phyloP scores from a whole-genome alignment of 2,888 invertebrate genomes.

The Nezara viridula region DNA sequence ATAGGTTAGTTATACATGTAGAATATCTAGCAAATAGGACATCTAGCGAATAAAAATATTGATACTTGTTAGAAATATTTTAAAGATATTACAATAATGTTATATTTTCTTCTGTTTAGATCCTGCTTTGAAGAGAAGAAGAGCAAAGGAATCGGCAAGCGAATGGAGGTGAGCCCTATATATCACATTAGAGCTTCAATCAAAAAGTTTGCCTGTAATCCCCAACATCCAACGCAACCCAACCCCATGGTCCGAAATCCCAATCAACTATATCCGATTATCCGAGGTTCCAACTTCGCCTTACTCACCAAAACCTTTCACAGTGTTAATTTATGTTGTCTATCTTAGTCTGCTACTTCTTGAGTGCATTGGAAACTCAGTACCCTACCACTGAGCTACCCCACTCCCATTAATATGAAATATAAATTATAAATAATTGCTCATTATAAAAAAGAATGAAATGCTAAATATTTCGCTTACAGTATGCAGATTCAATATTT shows the following conservation, averaged over 20 bases:
- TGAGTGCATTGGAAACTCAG: no score
- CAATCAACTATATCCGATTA: slow-evolving; percentile 29
- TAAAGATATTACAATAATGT: background rate
- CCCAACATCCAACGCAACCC: background rate
- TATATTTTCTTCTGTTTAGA: background rate
- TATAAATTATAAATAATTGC: no score
- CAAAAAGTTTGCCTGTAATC: background rate
- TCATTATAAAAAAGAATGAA: no score
- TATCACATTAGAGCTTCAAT: slow-evolving; percentile 25
- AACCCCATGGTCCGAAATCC: background rate
- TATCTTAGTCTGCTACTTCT: background rate
- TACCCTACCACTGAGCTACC: no score
- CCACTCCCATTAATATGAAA: no score
- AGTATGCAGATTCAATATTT: no score
- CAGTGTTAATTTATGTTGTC: background rate
- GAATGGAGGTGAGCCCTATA: slow-evolving; percentile 36
- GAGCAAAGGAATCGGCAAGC: background rate
- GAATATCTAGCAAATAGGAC: no score
- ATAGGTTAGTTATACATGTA: no score
- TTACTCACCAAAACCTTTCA: background rate
- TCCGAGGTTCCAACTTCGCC: background rate
- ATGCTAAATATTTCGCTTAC: no score
- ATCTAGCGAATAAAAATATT: no score
- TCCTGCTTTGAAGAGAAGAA: background rate
- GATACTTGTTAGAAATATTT: no score